Conservation (phyloP, 2,888 invertebrate species). For the Coelinius sp. region DNA sequence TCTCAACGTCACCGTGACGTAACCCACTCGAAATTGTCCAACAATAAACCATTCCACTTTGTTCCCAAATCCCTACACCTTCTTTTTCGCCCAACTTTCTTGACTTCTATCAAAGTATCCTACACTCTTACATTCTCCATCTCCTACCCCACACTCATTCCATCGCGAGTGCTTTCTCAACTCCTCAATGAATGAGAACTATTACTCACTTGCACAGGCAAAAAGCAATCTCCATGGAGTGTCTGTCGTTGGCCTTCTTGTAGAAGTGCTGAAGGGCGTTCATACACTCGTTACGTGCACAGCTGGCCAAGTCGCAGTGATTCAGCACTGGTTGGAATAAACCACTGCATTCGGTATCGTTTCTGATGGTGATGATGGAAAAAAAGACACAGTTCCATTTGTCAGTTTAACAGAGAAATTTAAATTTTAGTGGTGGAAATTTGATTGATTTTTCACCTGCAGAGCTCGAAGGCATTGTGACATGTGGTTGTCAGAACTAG, state of each 20-base stretch:
- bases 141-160: too few species aligned
- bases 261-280: constrained; percentile 88
- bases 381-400: not conserved
- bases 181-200: constrained; percentile 44
- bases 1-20: constrained; percentile 38
- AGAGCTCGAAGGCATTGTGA: constrained; percentile 78
- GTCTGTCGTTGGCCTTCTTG: constrained; percentile 83
- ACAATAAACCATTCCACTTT: constrained; percentile 28
- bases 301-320: constrained; percentile 83
- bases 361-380: constrained; percentile 76
- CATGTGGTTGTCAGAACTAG: constrained; percentile 86
- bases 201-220: constrained; percentile 91
- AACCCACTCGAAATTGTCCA: constrained; percentile 44
- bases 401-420: constrained; percentile 4
- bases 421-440: constrained; percentile 17
- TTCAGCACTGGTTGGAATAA: constrained; percentile 88
- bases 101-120: constrained; percentile 27
- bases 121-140: constrained; percentile 22
- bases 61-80: not conserved
- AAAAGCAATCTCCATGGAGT: constrained; percentile 92
- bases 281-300: constrained; percentile 91
- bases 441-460: constrained; percentile 61
- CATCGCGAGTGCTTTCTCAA: constrained; percentile 21
- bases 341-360: constrained; percentile 84
- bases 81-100: not conserved